Base-by-base conservation (phyloP, 64 coral and sea anemone genomes). In the Cladopsammia gracilis region DNA sequence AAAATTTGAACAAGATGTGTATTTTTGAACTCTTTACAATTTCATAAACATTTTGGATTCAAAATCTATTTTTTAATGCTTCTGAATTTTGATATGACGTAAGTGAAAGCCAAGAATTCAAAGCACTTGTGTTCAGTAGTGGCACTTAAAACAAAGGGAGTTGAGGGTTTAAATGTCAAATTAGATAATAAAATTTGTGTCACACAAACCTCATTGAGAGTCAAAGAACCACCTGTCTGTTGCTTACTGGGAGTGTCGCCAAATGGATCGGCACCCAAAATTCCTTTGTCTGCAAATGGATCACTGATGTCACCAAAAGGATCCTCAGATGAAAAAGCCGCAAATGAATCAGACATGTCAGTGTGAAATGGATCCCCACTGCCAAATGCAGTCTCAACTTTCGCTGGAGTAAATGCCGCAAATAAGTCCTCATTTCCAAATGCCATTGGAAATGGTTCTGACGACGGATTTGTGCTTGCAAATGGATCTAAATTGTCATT, bases 221-320 rank as follows among this genome's bases (percentile, higher is more conserved):
- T 84, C 19, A 84, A 51, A 51, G 80, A 64, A 25, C 52, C 85
- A 6, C 64, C 74, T 4, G 49, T n/a, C 10, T 88, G 74, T 34
- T 77, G 85, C 48, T 94, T 94, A 45, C 86, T 86, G 13, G 89
- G 68, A 77, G 70, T 98, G 45, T 83, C 82, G 48, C 42, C 65
- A 94, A 98, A 98, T 23, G 92, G 96, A 76, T 98, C 92, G 43
- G 72, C 76, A 49, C 20, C 83, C 48, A 98, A 45, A 76, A 71
- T 66, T 45, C 71, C 64, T 88, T 94, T 94, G 25, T 87, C 96
- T 0, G 96, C 96, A 91, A 98, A 98, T 24, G 96, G 96, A 68
- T 98, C 96, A 61, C 74, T 91, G 44, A 72, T 59, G 73, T 98
- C 95, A 48, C 80, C 76, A 74, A 98, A 98, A 10, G 96, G 96